phyloP scores from a whole-genome alignment of 2,113 vertebrate species.

The Pedetes capensis region DNA sequence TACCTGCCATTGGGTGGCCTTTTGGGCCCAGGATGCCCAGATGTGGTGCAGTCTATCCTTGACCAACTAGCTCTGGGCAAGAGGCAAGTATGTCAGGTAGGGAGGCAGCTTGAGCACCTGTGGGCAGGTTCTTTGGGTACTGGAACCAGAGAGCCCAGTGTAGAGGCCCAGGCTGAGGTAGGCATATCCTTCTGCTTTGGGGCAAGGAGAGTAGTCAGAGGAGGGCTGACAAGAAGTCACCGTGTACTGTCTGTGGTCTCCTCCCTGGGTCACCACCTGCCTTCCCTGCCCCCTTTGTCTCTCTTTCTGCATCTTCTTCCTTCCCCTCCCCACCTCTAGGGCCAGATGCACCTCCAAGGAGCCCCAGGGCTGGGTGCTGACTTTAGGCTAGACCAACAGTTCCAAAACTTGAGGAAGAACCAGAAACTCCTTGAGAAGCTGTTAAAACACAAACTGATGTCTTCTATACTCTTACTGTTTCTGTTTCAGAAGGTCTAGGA shows the following conservation, averaged over 20 bases:
- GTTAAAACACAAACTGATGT: background rate
- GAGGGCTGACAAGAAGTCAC: background rate
- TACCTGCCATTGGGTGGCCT: background rate
- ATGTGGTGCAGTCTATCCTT: background rate
- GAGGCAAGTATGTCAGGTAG: background rate
- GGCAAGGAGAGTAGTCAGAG: background rate
- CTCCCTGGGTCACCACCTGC: background rate
- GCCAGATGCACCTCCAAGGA: background rate
- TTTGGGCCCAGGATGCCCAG: background rate
- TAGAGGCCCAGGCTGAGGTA: background rate
- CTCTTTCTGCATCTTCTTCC: background rate
- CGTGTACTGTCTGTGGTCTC: background rate
- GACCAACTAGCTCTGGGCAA: background rate
- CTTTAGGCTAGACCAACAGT: background rate
- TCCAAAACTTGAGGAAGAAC: background rate
- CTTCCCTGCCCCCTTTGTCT: background rate
- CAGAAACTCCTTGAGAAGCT: background rate
- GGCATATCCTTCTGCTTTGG: background rate
- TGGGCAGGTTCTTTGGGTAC: background rate
- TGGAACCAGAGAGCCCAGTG: background rate
- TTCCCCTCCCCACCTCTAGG: fast-evolving
- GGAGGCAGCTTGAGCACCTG: background rate
- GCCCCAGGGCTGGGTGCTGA: background rate
- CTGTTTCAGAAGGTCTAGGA: background rate
- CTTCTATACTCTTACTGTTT: background rate